A percentile compares a stretch with the other conserved stretches of the same genome.
Conservation (phyloP, 2,888 invertebrate species). For the Parasteatoda lunata region DNA sequence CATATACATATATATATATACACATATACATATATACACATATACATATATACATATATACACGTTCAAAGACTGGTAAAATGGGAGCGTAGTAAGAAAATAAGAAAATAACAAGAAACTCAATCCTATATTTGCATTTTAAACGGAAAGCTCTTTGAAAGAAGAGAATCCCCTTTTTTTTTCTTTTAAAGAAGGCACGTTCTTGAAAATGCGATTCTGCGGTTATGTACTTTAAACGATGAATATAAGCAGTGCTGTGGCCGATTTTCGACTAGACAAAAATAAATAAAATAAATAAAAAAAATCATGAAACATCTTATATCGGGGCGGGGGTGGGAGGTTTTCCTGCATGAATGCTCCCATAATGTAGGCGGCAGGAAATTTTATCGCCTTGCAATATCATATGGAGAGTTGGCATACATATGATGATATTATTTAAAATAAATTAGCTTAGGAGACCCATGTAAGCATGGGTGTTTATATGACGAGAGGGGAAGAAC, state of each 20-base stretch:
- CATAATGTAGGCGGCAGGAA: constrained; percentile 23
- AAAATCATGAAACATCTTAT: constrained; percentile 26
- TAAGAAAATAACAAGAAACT: constrained; percentile 47
- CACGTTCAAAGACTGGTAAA: neutral
- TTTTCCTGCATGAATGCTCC: constrained; percentile 14
- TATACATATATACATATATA: neutral
- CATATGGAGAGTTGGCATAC: constrained; percentile 23
- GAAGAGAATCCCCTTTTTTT: constrained; percentile 32
- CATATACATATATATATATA: neutral
- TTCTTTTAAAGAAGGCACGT: constrained; percentile 32
- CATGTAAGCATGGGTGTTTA: no score
- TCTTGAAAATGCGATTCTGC: constrained; percentile 32
- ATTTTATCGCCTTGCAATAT: constrained; percentile 39
- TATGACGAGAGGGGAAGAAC: no score
- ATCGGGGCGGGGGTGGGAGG: neutral
- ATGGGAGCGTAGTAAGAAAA: constrained; percentile 17
- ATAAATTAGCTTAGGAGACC: neutral
- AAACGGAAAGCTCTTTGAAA: constrained; percentile 59
- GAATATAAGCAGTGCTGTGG: constrained; percentile 2
- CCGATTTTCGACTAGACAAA: constrained; percentile 35
- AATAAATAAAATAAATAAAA: no score
- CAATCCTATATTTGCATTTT: constrained; percentile 64
- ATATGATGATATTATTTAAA: constrained; percentile 42
- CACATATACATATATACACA: neutral
- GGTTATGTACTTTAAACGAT: constrained; percentile 43